A percentile compares a stretch with the other conserved stretches of the same genome.
phyloP scores from a whole-genome alignment of 2,797 vertebrate genomes.

The Tokudaia muenninki region DNA sequence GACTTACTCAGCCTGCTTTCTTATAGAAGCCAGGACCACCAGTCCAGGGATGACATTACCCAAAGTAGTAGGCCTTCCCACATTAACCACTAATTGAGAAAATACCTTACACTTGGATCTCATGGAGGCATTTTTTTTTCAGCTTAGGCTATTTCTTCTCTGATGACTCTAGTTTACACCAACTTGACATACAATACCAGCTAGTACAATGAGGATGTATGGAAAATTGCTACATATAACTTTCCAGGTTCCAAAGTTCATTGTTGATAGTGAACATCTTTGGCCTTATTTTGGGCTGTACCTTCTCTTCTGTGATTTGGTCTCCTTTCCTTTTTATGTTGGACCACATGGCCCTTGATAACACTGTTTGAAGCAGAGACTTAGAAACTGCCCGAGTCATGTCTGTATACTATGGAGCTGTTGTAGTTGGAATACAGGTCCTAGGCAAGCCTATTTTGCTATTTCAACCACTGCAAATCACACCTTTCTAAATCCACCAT shows the following conservation, averaged over 20 bases:
- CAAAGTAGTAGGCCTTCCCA: background rate
- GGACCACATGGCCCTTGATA: background rate
- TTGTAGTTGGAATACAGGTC: background rate
- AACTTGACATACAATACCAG: background rate
- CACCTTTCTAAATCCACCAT: slow-evolving; percentile 67
- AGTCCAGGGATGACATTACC: background rate
- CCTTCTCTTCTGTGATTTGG: background rate
- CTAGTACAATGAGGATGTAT: background rate
- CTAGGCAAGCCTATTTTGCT: slow-evolving; percentile 30
- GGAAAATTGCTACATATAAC: background rate
- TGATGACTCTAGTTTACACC: background rate
- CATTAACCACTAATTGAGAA: background rate
- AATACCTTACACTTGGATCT: background rate
- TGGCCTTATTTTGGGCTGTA: background rate
- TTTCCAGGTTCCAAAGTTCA: background rate
- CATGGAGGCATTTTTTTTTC: background rate
- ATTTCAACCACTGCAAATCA: slow-evolving; percentile 39
- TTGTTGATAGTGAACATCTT: background rate
- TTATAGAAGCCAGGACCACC: background rate
- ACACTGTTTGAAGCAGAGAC: slow-evolving; percentile 29
- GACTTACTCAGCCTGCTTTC: background rate
- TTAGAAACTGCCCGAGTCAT: background rate
- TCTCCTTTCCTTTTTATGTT: background rate
- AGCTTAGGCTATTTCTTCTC: background rate
- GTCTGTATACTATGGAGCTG: background rate